Evolutionary conservation across 2,888 invertebrate species (phyloP), one percentile per base, ranked within the genome.

Genomic region (Drosophila robusta): DNA sequence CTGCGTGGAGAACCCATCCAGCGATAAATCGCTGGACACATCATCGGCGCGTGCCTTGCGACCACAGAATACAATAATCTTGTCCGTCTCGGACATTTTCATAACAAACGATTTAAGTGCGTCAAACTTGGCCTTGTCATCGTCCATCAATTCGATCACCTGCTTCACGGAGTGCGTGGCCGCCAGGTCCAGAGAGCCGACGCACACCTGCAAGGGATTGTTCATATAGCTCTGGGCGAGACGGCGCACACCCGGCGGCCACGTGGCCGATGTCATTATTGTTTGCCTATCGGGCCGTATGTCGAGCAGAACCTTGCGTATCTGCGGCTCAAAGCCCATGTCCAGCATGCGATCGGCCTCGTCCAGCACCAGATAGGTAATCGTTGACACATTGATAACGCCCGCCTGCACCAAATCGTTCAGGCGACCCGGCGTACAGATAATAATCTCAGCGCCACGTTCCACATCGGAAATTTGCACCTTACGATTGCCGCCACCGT

Each of bases 221-320:
- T 94, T 95, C 95, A 98, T 97, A 90, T 98, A 98, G 1, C 95
- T 95, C 72, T 95, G 94, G 0, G 98, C 98, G 42, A 99, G 93
- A 16, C 96, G 93, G 14, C 98, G 94, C 1, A 99, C 98, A 42
- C 96, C 97, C 55, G 94, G 93, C 0, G 98, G 98, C 99, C 98
- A 99, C 0, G 99, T 99, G 12, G 99, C 99, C 90, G 96, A 97
- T 0, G 98, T 99, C 98, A 99, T 98, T 0, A 98, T 95, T n/a
- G 98, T 98, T 91, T 99, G 98, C 56, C 98, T 93, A 90, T 97
- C 97, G 7, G 98, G 97, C 56, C 97, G 94, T 22, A 98, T 95
- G 88, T 96, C 95, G 64, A 96, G 93, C 75, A 98, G 92, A 12
- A 96, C 95, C 90, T 96, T 96, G 39, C 96, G 94, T 74, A 99